Evolutionary conservation across 1,140 invertebrate species (phyloP).

Genomic region (Contarinia nasturtii): DNA sequence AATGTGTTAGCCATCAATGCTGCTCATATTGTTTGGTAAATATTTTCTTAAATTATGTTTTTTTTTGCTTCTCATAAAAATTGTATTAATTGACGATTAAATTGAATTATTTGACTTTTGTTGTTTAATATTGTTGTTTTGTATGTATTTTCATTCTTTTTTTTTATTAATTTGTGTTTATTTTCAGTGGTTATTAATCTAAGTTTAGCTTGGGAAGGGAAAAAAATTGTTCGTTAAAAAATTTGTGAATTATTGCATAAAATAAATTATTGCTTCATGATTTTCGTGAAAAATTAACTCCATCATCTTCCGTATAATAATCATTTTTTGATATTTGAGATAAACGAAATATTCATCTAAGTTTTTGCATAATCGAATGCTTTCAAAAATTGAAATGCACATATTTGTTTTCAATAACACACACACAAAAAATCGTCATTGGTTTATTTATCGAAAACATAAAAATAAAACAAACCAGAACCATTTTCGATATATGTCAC

Average conservation of each 20-base stretch:
- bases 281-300: slow-evolving; percentile 4
- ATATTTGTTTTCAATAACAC: no score
- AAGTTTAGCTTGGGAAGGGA: slow-evolving; percentile 5
- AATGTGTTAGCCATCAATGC: neutral
- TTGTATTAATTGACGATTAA: neutral
- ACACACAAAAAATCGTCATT: no score
- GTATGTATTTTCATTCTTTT: no score
- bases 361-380: no score
- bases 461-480: no score
- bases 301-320: neutral
- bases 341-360: no score
- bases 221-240: slow-evolving; percentile 12
- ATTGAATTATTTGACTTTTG: neutral
- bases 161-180: no score
- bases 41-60: neutral
- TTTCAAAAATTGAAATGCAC: no score
- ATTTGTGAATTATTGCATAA: slow-evolving; percentile 8
- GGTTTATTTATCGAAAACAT: no score
- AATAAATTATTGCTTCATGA: slow-evolving; percentile 13
- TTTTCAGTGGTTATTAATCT: no score
- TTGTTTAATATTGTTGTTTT: neutral
- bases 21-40: neutral
- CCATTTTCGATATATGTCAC: no score
- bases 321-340: no score
- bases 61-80: neutral